A percentile compares a stretch with the other conserved stretches of the same genome.
Evolutionary conservation across 2,113 vertebrate genomes (phyloP).

Genomic region (Genyomyrus donnyi): DNA sequence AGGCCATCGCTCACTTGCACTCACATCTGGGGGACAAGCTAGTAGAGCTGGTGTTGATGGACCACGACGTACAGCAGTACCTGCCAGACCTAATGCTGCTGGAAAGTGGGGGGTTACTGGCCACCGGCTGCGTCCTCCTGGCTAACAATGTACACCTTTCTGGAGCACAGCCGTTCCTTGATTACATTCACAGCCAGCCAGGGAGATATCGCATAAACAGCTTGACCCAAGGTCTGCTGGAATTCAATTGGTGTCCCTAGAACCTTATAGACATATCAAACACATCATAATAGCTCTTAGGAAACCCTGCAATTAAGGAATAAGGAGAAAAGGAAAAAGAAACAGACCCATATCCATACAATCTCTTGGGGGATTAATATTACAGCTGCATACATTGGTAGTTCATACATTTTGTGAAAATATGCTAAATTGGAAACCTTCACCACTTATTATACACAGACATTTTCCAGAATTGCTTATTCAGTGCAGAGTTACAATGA

Average conservation of each 20-base stretch:
- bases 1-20: conserved; percentile 41
- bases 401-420: background rate
- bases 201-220: conserved; percentile 31
- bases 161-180: conserved; percentile 27
- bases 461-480: background rate
- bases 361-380: background rate
- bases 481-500: background rate
- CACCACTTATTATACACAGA: background rate
- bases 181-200: conserved; percentile 27
- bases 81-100: conserved; percentile 49
- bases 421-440: background rate
- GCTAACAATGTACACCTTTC: conserved; percentile 28
- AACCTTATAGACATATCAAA: background rate
- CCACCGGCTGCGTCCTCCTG: conserved; percentile 44
- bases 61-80: conserved; percentile 48
- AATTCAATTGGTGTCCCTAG: conserved; percentile 16
- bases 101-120: conserved; percentile 42
- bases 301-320: background rate
- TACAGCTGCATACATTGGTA: background rate
- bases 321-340: background rate
- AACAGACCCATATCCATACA: background rate
- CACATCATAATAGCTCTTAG: background rate
- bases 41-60: conserved; percentile 53
- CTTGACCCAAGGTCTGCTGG: conserved; percentile 32
- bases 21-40: conserved; percentile 14